A percentile compares a stretch with the other conserved stretches of the same genome.
phyloP scores from a whole-genome alignment of 1,140 invertebrate genomes.

The Trigoniulus corallinus region DNA sequence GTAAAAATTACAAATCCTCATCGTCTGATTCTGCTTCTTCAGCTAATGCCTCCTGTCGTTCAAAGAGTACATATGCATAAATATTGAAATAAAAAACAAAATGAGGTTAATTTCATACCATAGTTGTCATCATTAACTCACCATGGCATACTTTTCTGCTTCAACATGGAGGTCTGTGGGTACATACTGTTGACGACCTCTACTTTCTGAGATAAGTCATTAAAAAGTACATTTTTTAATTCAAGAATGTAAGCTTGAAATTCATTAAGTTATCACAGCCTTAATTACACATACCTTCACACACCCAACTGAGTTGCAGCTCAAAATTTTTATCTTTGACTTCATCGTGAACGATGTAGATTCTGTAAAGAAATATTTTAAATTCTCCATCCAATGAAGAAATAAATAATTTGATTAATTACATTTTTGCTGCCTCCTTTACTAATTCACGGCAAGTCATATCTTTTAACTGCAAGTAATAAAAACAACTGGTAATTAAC shows the following conservation, averaged over 20 bases:
- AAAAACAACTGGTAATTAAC: slow-evolving; percentile 4
- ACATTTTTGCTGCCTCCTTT: slow-evolving; percentile 92
- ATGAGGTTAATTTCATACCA: not conserved
- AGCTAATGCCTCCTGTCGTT: slow-evolving; percentile 45
- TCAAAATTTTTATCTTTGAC: slow-evolving; percentile 97
- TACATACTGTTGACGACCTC: slow-evolving; percentile 16
- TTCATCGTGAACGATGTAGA: slow-evolving; percentile 94
- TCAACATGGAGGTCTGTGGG: slow-evolving; percentile 28
- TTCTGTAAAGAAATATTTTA: slow-evolving; percentile 45
- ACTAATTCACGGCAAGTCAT: slow-evolving; percentile 71
- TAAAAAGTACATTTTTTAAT: not conserved
- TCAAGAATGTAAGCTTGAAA: not conserved
- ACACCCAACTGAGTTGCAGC: slow-evolving; percentile 93
- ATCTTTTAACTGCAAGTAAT: slow-evolving; percentile 39
- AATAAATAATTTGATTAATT: slow-evolving; percentile 23
- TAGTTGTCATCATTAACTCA: slow-evolving; percentile 7
- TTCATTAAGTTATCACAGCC: not conserved
- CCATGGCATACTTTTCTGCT: slow-evolving; percentile 61
- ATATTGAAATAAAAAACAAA: not conserved
- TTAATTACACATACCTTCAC: slow-evolving; percentile 32
- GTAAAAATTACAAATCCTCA: slow-evolving; percentile 34
- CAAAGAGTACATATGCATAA: slow-evolving; percentile 1
- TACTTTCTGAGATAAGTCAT: slow-evolving; percentile 7
- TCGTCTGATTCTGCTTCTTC: slow-evolving; percentile 69
- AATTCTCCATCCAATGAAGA: slow-evolving; percentile 10